phyloP scores from a whole-genome alignment of 1,140 invertebrate genomes.

The Druon quercuslanigerum region DNA sequence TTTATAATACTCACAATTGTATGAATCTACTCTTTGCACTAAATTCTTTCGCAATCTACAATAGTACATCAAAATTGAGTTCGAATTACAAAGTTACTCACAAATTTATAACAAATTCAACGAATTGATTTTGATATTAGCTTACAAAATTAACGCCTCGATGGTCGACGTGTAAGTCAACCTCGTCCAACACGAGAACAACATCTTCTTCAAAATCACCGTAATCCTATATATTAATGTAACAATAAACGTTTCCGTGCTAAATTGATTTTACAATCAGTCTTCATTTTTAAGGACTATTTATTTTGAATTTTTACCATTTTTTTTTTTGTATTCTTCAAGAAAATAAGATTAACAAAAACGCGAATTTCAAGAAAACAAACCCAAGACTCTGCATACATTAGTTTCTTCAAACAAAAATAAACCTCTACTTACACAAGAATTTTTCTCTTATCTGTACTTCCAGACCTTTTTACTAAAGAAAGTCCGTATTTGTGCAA shows the following conservation, averaged over 20 bases:
- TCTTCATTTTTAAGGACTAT: neutral
- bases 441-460: neutral
- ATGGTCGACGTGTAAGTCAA: slow-evolving; percentile 71
- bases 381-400: slow-evolving; percentile 14
- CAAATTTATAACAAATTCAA: neutral
- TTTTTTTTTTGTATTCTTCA: too few species aligned
- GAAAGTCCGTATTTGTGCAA: slow-evolving; percentile 16
- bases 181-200: slow-evolving; percentile 69
- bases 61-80: slow-evolving; percentile 34
- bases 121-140: slow-evolving; percentile 50
- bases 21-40: slow-evolving; percentile 6
- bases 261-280: neutral
- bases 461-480: slow-evolving; percentile 1
- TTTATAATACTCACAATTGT: too few species aligned
- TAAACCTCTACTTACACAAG: slow-evolving; percentile 21
- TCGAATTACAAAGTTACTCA: neutral
- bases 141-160: slow-evolving; percentile 71
- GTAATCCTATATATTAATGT: slow-evolving; percentile 58
- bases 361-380: slow-evolving; percentile 3
- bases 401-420: slow-evolving; percentile 6
- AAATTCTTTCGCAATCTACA: neutral
- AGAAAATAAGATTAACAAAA: too few species aligned
- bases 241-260: neutral
- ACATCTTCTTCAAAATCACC: slow-evolving; percentile 72
- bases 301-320: too few species aligned